These are phyloP conservation scores for Eremophila alpestris DNA, from an alignment of 2,797 vertebrate species.

Conservation along the genomic window DNA sequence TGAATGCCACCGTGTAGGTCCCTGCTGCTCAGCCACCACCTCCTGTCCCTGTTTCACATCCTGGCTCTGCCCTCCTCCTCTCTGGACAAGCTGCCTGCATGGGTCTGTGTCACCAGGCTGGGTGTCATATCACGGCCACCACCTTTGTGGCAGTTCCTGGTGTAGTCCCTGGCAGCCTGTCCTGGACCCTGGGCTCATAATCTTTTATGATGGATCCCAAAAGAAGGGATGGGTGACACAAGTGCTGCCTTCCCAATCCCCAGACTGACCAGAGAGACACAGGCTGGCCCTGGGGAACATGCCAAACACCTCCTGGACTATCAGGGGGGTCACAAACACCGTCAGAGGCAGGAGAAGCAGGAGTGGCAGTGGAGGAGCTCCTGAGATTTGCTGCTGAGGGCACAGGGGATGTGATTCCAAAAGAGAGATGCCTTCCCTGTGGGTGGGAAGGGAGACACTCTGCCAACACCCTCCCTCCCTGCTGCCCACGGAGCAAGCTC, in stretches of 20 bases:
- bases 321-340: neutral
- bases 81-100: neutral
- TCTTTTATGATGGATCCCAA: neutral
- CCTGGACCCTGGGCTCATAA: neutral
- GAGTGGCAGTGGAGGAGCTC: neutral
- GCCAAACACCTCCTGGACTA: neutral
- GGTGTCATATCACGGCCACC: neutral
- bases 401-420: neutral
- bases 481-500: neutral
- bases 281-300: neutral
- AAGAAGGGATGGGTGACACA: neutral
- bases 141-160: neutral
- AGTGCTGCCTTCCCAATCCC: neutral
- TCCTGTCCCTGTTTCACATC: neutral
- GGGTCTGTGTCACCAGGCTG: neutral
- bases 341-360: neutral
- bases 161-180: neutral
- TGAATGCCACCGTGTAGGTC: conserved; percentile 86
- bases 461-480: neutral
- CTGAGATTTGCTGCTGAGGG: neutral
- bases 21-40: neutral
- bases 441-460: neutral
- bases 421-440: rapidly evolving
- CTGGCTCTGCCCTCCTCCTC: neutral
- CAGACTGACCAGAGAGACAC: neutral